Base-by-base conservation (phyloP, 2,888 invertebrate species). In the Choreutis nemorana region DNA sequence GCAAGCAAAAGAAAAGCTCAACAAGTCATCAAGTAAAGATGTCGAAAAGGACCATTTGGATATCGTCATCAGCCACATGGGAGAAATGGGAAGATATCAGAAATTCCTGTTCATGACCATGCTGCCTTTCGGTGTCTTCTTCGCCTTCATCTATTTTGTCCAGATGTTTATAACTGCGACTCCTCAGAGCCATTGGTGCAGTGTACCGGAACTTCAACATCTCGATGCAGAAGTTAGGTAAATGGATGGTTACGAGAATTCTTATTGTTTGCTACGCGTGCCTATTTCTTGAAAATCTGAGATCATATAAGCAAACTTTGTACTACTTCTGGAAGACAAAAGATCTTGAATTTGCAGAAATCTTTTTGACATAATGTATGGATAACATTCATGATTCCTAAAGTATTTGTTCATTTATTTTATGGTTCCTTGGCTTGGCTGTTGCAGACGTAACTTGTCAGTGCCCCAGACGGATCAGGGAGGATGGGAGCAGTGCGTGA, bases 371-470 rank as follows among this genome's bases (percentile, higher is more conserved):
- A n/a, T n/a, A n/a, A n/a, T n/a, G n/a, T n/a, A n/a, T n/a, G n/a
- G n/a, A n/a, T n/a, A n/a, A n/a, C n/a, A n/a, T n/a, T n/a, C n/a
- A n/a, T n/a, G n/a, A n/a, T n/a, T n/a, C n/a, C n/a, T n/a, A n/a
- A n/a, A n/a, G n/a, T n/a, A n/a, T n/a, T n/a, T n/a, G n/a, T n/a
- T n/a, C n/a, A n/a, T n/a, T n/a, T n/a, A n/a, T n/a, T n/a, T n/a
- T n/a, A n/a, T n/a, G n/a, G n/a, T n/a, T n/a, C n/a, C n/a, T n/a
- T n/a, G n/a, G n/a, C n/a, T n/a, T n/a, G n/a, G n/a, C n/a, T 18
- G 5, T 59, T 55, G 2, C 54, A 77, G 77, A 44, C 64, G 72
- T 5, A 75, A 70, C 36, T 49, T 77, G 4, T 52, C 72, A 34
- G 62, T 63, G 2, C 68, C 73, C 14, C 41, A 47, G 2, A 48